Percentiles rank a stretch among this genome's conserved stretches.
These are phyloP conservation scores for Matsumurasca onukii DNA, from an alignment of 1,140 invertebrate species.

Conservation along the genomic window DNA sequence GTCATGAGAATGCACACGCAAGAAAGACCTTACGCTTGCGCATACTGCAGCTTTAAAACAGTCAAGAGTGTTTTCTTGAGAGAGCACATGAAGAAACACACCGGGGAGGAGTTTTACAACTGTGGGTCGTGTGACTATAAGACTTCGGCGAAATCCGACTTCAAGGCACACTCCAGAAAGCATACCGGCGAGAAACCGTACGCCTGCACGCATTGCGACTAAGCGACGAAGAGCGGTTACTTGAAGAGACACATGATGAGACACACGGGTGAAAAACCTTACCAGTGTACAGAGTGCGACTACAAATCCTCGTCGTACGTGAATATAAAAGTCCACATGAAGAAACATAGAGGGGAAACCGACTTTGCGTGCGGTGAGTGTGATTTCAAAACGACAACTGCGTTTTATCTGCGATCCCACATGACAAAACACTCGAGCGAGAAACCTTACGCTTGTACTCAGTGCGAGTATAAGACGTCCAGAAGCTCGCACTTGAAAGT, in stretches of 20 bases:
- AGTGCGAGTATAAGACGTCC: slow-evolving; percentile 45
- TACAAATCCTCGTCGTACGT: slow-evolving; percentile 98
- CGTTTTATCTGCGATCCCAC: slow-evolving; percentile 9
- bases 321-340: slow-evolving; percentile 93
- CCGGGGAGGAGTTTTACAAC: too few relatives aligned
- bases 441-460: slow-evolving; percentile 51
- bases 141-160: too few relatives aligned
- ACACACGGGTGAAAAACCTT: slow-evolving; percentile 85
- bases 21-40: slow-evolving; percentile 90
- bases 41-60: slow-evolving; percentile 86
- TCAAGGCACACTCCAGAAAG: slow-evolving; percentile 86
- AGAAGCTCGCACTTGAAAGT: slow-evolving; percentile 51
- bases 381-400: background rate
- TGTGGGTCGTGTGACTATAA: too few relatives aligned
- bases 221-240: slow-evolving; percentile 22
- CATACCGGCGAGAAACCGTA: slow-evolving; percentile 96
- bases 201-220: slow-evolving; percentile 78
- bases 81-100: too few relatives aligned
- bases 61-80: too few relatives aligned
- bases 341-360: slow-evolving; percentile 48
- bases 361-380: slow-evolving; percentile 50
- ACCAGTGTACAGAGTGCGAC: slow-evolving; percentile 95
- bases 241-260: slow-evolving; percentile 32
- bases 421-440: slow-evolving; percentile 32
- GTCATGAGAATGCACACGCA: slow-evolving; percentile 90